Percentiles rank a stretch among this genome's conserved stretches.
These are phyloP conservation scores for Ophion costatus DNA, from an alignment of 2,888 invertebrate genomes.

Conservation along the genomic window DNA sequence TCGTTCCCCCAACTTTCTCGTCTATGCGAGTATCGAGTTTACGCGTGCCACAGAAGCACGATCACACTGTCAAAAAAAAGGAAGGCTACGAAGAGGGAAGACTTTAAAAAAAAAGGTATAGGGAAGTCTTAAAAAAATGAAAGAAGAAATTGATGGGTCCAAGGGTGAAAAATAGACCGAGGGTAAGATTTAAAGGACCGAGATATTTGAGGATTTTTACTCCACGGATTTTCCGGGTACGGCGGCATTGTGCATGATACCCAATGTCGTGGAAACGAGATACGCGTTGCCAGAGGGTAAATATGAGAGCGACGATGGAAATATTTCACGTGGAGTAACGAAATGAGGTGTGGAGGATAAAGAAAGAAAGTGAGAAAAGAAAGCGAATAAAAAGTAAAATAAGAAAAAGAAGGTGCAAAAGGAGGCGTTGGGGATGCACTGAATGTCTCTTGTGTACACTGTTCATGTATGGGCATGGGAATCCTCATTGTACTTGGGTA, in stretches of 20 bases:
- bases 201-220: slow-evolving; percentile 63
- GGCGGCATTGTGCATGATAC: slow-evolving; percentile 52
- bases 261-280: slow-evolving; percentile 81
- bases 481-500: slow-evolving; percentile 31
- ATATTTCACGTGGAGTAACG: slow-evolving; percentile 45
- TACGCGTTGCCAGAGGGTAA: slow-evolving; percentile 66
- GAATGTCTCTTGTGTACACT: slow-evolving; percentile 32
- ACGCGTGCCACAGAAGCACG: slow-evolving; percentile 59
- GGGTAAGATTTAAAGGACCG: slow-evolving; percentile 39
- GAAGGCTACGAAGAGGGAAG: slow-evolving; percentile 51
- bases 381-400: slow-evolving; percentile 31
- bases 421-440: slow-evolving; percentile 49
- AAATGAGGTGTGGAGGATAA: slow-evolving; percentile 67
- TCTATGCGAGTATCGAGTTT: slow-evolving; percentile 4
- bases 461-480: slow-evolving; percentile 1
- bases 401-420: slow-evolving; percentile 30
- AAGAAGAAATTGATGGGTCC: slow-evolving; percentile 58
- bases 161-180: slow-evolving; percentile 54
- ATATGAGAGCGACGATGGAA: slow-evolving; percentile 37
- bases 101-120: slow-evolving; percentile 65
- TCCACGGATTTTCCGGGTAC: slow-evolving; percentile 59
- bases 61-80: slow-evolving; percentile 41
- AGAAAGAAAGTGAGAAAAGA: slow-evolving; percentile 26
- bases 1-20: slow-evolving; percentile 21
- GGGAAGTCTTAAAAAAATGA: slow-evolving; percentile 60